phyloP scores from a whole-genome alignment of 2,113 vertebrate genomes.

The Trichechus manatus region DNA sequence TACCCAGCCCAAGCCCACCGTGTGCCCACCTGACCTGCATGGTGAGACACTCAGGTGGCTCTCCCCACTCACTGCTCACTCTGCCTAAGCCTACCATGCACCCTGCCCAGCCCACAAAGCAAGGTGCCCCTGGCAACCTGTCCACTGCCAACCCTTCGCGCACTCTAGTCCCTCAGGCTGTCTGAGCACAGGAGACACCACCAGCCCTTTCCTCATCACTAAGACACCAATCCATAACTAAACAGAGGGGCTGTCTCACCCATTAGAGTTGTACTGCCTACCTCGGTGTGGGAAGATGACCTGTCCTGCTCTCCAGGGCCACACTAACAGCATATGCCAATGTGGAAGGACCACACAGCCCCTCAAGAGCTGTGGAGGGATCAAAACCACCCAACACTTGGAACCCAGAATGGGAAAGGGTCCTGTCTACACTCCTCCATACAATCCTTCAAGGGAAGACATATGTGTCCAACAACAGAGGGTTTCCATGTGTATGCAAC shows the following conservation, averaged over 20 bases:
- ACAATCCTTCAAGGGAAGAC: background rate
- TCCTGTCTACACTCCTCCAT: background rate
- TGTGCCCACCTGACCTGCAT: background rate
- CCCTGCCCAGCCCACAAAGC: background rate
- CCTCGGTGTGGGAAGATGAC: background rate
- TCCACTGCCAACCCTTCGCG: background rate
- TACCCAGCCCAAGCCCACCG: background rate
- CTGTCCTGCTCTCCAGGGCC: background rate
- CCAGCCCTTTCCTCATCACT: background rate
- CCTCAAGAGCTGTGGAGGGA: background rate
- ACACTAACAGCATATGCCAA: background rate
- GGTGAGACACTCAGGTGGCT: background rate
- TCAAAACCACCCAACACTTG: background rate
- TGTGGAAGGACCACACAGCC: too few species aligned
- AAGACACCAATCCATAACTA: background rate
- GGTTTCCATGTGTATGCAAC: background rate
- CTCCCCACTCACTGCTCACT: background rate
- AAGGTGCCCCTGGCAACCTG: background rate
- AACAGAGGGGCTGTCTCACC: background rate
- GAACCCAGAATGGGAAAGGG: background rate
- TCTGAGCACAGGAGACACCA: background rate
- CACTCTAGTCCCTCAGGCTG: background rate
- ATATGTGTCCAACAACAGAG: too few species aligned
- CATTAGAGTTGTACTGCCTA: background rate
- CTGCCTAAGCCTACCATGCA: background rate